These are phyloP conservation scores for Tinea pellionella DNA, from an alignment of 2,888 invertebrate genomes.

Conservation along the genomic window DNA sequence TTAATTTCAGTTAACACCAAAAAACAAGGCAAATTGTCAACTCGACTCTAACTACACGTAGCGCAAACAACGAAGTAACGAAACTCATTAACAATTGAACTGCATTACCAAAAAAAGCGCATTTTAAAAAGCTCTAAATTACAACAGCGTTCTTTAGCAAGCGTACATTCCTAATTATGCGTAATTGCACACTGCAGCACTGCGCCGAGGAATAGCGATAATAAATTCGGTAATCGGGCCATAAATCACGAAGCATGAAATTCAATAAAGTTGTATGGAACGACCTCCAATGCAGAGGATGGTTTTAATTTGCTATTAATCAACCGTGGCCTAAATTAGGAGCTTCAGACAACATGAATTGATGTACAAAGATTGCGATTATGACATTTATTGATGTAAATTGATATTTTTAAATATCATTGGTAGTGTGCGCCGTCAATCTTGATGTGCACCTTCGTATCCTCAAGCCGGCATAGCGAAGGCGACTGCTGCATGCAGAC, in stretches of 20 bases:
- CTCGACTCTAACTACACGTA: too few relatives aligned
- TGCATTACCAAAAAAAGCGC: too few relatives aligned
- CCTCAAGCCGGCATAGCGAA: too few relatives aligned
- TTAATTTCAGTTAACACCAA: too few relatives aligned
- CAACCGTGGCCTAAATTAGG: conserved; percentile 55
- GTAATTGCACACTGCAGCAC: background rate
- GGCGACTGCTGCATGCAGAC: too few relatives aligned
- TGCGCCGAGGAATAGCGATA: conserved; percentile 23
- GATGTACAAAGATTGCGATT: conserved; percentile 21
- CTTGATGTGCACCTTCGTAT: too few relatives aligned
- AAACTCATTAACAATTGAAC: too few relatives aligned
- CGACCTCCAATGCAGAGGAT: conserved; percentile 37
- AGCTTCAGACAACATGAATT: conserved; percentile 45
- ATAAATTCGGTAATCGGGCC: conserved; percentile 52
- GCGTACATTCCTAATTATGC: background rate
- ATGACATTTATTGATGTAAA: background rate
- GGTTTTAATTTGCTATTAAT: conserved; percentile 68
- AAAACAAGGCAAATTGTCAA: too few relatives aligned
- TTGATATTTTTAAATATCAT: background rate
- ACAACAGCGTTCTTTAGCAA: background rate
- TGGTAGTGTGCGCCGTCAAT: too few relatives aligned
- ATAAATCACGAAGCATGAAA: conserved; percentile 62
- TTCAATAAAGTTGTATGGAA: conserved; percentile 66
- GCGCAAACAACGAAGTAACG: too few relatives aligned
- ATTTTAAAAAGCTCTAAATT: background rate